Evolutionary conservation across 1,140 invertebrate genomes (phyloP), one percentile per base, ranked within the genome.

Genomic region (Sipha flava): DNA sequence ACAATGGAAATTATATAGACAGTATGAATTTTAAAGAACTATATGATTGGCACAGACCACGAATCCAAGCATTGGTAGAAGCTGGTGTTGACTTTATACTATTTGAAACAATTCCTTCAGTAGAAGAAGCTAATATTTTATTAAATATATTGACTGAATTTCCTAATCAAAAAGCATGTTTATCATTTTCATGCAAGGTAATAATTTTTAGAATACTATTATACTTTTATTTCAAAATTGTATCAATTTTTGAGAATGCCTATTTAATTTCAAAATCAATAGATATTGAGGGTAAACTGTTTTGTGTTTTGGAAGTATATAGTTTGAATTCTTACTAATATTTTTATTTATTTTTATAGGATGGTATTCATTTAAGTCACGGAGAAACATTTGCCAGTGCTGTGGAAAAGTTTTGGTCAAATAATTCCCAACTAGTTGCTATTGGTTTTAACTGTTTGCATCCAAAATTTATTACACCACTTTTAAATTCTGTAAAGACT

Each of bases 71-170:
- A 16, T 86, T 97, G 2, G 83, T 96, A 16, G 89, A 92, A 80
- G 90, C 89, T 49, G 93, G 93, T 14, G 91, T 93, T 2, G 93
- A 97, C 85, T 83, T 95, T 0, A 84, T 98, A 43, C 94, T 94
- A 12, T 85, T 97, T 80, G 96, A 98, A 86, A 98, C 96, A 0
- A 92, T 97, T 82, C 95, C 96, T 14, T 92, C 93, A 80, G 86
- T 84, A 16, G 87, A 89, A 70, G 96, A 98, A 86, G 95, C 93
- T 0, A 88, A 92, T 85, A 92, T 93, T 83, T 85, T 97, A 1
- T 87, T 95, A 3, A 89, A 93, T 57, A 85, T 96, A 29, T 83
- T 97, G 18, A 87, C 89, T 52, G 89, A 94, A 81, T 95, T 90
- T 86, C 91, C 91, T 18, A 82, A 87, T 43, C 85, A 87, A 0